A percentile compares a stretch with the other conserved stretches of the same genome.
Evolutionary conservation across 1,140 invertebrate species (phyloP).

Genomic region (Hycleus cichorii): DNA sequence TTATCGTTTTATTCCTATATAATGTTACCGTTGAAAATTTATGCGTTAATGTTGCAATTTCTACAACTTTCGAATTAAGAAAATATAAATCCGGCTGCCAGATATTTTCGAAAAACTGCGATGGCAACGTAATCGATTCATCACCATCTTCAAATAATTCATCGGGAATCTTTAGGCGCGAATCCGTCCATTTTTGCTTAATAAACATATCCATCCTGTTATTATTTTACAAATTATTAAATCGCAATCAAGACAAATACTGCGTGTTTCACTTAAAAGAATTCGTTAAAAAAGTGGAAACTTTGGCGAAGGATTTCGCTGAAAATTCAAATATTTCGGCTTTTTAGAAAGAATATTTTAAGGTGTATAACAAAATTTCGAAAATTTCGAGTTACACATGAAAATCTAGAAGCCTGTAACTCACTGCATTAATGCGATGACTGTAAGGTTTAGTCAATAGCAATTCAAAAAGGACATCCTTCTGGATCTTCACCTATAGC

Average conservation of each 20-base stretch:
- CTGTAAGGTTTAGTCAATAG: too few species aligned
- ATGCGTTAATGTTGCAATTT: conserved; percentile 69
- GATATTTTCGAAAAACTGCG: conserved; percentile 70
- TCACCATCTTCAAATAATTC: conserved; percentile 70
- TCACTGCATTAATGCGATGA: too few species aligned
- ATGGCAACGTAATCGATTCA: conserved; percentile 68
- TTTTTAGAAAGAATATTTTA: too few species aligned
- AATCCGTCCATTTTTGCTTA: conserved; percentile 71
- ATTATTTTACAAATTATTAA: conserved; percentile 6
- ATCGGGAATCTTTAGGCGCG: conserved; percentile 60
- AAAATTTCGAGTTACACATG: too few species aligned
- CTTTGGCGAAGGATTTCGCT: too few species aligned
- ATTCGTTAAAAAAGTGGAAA: too few species aligned
- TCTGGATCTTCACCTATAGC: too few species aligned
- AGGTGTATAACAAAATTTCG: too few species aligned
- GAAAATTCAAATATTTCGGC: too few species aligned
- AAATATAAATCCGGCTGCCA: conserved; percentile 86
- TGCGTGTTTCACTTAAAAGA: background rate
- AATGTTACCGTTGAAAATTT: conserved; percentile 73
- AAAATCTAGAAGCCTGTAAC: too few species aligned
- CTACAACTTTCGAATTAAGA: conserved; percentile 75
- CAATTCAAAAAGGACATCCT: too few species aligned
- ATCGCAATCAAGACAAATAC: background rate
- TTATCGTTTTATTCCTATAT: conserved; percentile 69
- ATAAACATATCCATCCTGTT: conserved; percentile 77